Base-by-base conservation (phyloP, 1,140 invertebrate species). In the Bemisia tabaci region DNA sequence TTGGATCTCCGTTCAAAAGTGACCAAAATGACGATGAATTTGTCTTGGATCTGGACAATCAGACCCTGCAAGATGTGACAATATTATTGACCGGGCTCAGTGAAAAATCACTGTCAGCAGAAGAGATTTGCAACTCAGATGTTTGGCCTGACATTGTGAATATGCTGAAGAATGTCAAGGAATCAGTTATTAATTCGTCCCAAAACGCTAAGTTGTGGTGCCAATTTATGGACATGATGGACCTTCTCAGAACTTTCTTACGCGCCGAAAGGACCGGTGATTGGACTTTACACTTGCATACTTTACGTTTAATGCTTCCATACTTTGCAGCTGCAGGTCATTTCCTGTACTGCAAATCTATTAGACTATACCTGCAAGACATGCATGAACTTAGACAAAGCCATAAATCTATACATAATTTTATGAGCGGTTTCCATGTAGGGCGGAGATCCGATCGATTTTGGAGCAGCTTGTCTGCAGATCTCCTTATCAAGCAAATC, bases 201-300 rank as follows among this genome's bases (percentile, higher is more conserved):
- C 73, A 69, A 12, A 79, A 76, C 33, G 73, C 77, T 68, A 66
- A 76, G 62, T 70, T 79, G 26, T 79, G 77, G 78, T 64, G 76
- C 22, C 76, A 79, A 72, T 79, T 79, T 68, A 76, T 80, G 66
- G 62, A 77, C 65, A 76, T 78, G 75, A 67, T 77, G 26, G 68
- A 72, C 64, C 69, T 79, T 68, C 65, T 75, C 17, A 68, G 70
- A 63, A 66, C 74, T 62, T 80, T 80, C 63, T 72, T 80, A 71
- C 69, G 70, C 65, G 74, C 77, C 65, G 75, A 78, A 72, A 66
- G 72, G 27, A 69, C 64, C 2, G 71, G 72, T 12, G 68, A 76
- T 68, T 78, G 73, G 74, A n/a, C 73, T 12, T 26, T 72, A 21
- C 74, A 79, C 68, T 68, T 77, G 21, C 65, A 73, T 63, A 65